Base-by-base conservation (phyloP, 2,888 invertebrate species). In the Aleiodes alternator region DNA sequence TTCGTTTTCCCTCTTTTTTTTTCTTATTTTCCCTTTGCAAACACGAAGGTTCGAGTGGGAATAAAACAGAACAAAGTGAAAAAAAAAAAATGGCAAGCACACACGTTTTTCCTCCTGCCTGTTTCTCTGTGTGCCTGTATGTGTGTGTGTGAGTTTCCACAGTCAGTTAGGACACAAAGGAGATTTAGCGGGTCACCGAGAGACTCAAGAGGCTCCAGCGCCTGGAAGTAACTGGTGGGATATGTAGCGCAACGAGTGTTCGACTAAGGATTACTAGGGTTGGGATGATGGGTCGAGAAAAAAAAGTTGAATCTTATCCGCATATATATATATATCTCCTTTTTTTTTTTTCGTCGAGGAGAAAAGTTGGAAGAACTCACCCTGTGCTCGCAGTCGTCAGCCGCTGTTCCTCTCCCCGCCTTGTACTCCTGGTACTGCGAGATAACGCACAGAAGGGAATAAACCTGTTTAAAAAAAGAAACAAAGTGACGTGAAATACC, bases 361-460 rank as follows among this genome's bases (percentile, higher is more conserved):
- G 7, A 48, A 6, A 9, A n/a, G 34, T 11, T 57, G 8, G 4
- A 53, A 14, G 51, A 76, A 79, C 90, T 90, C 88, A 92, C 92
- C 90, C 91, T 88, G 82, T 90, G 88, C 87, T 92, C 92, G 87
- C 92, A 91, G 83, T 94, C 94, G 82, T 94, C 93, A 69, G 92
- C 91, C 3, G 94, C 94, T 64, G 94, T 94, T 23, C 95, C 96
- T 69, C 95, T 91, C 5, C 95, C 95, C 7, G 92, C 93, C 76
- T 92, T 90, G 85, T 95, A 94, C 85, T 96, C 96, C 90, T 96
- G 96, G 86, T 95, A 96, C 89, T 96, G 96, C 4, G 96, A 96
- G 85, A 96, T 92, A 75, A 96, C 96, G 90, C 96, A 96, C 75
- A 96, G 91, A 88, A 96, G 90, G 79, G 95, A 94, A 89, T 96